Conservation (phyloP, 2,797 vertebrate genomes). For the Periparus ater region DNA sequence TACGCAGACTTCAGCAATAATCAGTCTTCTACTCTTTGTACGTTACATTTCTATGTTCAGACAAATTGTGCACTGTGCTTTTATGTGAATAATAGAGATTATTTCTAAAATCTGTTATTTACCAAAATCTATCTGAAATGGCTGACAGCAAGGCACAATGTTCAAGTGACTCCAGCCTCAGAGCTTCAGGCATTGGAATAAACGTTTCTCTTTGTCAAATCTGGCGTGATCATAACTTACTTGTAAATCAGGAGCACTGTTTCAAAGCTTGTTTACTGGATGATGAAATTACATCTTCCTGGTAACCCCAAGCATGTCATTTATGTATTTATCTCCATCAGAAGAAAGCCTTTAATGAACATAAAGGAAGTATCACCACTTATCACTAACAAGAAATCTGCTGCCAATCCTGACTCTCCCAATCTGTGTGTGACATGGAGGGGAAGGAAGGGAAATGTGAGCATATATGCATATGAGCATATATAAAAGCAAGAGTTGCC, state of each 20-base stretch:
- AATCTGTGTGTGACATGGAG: background rate
- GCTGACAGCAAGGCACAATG: background rate
- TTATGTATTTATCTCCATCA: slow-evolving; percentile 81
- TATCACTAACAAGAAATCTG: slow-evolving; percentile 72
- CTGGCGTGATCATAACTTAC: slow-evolving; percentile 37
- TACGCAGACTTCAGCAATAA: background rate
- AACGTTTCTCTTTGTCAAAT: slow-evolving; percentile 43
- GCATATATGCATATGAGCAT: background rate
- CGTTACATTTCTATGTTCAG: background rate
- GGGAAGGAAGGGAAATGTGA: background rate
- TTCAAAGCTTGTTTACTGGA: slow-evolving; percentile 62
- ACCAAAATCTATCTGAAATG: background rate
- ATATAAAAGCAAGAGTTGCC: background rate
- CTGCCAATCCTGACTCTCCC: slow-evolving; percentile 36
- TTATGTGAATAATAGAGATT: background rate
- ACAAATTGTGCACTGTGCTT: background rate
- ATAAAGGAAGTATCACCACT: slow-evolving; percentile 71
- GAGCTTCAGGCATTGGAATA: background rate
- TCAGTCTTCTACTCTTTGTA: background rate
- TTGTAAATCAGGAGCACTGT: slow-evolving; percentile 56
- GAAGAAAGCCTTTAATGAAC: slow-evolving; percentile 62
- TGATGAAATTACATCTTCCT: slow-evolving; percentile 75
- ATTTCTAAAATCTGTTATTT: background rate
- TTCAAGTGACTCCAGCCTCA: background rate
- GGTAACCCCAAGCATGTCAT: slow-evolving; percentile 67